Conservation (phyloP, 2,797 vertebrate genomes). For the Lates japonicus region DNA sequence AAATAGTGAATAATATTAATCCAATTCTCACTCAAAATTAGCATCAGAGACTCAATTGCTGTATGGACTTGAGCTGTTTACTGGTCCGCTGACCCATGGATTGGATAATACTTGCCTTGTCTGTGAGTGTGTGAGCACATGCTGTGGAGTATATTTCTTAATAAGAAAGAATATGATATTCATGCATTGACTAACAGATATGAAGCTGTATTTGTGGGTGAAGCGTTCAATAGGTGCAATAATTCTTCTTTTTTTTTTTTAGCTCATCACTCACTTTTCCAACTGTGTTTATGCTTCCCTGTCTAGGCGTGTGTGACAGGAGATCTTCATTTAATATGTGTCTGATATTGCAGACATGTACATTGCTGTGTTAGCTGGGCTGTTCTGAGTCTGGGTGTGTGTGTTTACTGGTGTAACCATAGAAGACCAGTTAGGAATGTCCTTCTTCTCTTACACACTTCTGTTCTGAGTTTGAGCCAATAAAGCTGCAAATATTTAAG, state of each 20-base stretch:
- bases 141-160: not conserved
- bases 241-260: slow-evolving; percentile 15
- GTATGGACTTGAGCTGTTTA: not conserved
- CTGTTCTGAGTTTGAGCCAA: slow-evolving; percentile 16
- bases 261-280: not conserved
- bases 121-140: not conserved
- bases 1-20: too few relatives aligned
- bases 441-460: slow-evolving; percentile 23
- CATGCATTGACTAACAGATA: not conserved
- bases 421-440: not conserved
- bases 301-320: slow-evolving; percentile 23
- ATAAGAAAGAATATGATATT: slow-evolving; percentile 14
- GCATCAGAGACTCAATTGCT: too few relatives aligned
- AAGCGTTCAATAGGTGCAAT: not conserved
- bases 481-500: slow-evolving; percentile 19
- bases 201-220: not conserved
- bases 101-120: not conserved
- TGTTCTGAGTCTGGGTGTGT: not conserved
- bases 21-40: too few relatives aligned
- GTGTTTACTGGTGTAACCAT: not conserved
- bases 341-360: not conserved
- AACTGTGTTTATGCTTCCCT: not conserved
- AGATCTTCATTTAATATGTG: not conserved
- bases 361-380: not conserved
- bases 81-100: not conserved